Evolutionary conservation across 2,797 vertebrate genomes (phyloP), one percentile per base, ranked within the genome.

Genomic region (Dermochelys coriacea): DNA sequence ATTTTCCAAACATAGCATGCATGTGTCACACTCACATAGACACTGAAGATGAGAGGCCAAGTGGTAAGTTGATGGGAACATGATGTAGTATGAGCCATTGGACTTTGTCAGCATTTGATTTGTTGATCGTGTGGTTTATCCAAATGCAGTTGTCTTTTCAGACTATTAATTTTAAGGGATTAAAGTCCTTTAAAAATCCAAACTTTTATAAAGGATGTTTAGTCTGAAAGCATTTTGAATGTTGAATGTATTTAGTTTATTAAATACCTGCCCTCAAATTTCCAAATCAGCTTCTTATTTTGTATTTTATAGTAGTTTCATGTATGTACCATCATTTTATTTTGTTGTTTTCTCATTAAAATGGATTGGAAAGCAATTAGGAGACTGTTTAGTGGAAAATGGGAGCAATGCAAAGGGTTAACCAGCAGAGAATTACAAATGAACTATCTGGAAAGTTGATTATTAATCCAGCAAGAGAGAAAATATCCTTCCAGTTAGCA

Each of bases 381-480:
- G 41, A 41, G 64, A 18, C 49, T 88, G 37, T 86, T 91, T 91
- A 94, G 80, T 54, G 91, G 92, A 96, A 75, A 95, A 96, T 95
- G 95, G 98, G 97, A 98, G 97, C 98, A 98, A 98, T 98, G 97
- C 97, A 97, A 98, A 98, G 99, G 99, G 99, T 99, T 99, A 99
- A 99, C 99, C 98, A 99, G 99, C 98, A 99, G 99, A 99, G 99
- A 99, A 99, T 99, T 99, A 99, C 99, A 99, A 99, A 99, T 99
- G 99, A 99, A 99, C 98, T 98, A 98, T 99, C 99, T 99, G 98
- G 98, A 98, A 98, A 99, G 98, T 99, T 99, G 99, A 99, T 99
- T 99, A 99, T 99, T 99, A 99, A 99, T 99, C 98, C 98, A 98
- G 98, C 97, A 98, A 98, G 98, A 97, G 98, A 98, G 98, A 98